Base-by-base conservation (phyloP, 2,888 invertebrate genomes). In the Linhomoeus sp. region DNA sequence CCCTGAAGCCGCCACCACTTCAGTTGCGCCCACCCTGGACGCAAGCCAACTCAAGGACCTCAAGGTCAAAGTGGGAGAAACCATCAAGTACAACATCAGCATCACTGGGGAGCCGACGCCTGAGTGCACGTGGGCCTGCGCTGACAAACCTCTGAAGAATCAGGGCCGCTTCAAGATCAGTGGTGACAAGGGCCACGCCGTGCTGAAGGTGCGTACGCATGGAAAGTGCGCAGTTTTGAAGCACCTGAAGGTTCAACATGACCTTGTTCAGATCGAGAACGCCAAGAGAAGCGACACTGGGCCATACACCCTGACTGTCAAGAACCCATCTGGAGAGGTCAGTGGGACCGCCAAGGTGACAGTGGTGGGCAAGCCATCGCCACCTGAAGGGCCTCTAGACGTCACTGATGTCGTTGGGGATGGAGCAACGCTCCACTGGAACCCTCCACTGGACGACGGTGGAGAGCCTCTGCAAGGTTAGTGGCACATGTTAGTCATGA, bases 51-150 rank as follows among this genome's bases (percentile, higher is more conserved):
- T 92, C 53, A 80, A 80, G 63, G 90, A 97, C 66, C 75, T 94
- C 52, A 80, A 88, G 41, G 78, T 97, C 43, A 97, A 94, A 68
- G 92, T 87, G 66, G 90, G 90, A 40, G 88, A 94, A 71, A 79
- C 84, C 2, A 81, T 94, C 60, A 80, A 81, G 54, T 81, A 81
- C 62, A 90, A 94, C 58, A 82, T 94, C 55, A 83, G 84, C 60
- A 97, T 81, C 63, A 83, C 83, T 52, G 97, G 97, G 61, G 97
- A 97, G 67, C 97, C 97, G 2, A 83, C 85, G 58, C 97, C 97
- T 0, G 80, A 81, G 57, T 87, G 81, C 24, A 77, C 75, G 56
- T 97, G 97, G 97, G 75, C 50, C 14, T 70, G 80, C 45, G 72
- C 74, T 49, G 76, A 76, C 40, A 64, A 63, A 47, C 59, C 58